These are phyloP conservation scores for Drosophila sp. DNA, from an alignment of 1,140 invertebrate species.

Conservation along the genomic window DNA sequence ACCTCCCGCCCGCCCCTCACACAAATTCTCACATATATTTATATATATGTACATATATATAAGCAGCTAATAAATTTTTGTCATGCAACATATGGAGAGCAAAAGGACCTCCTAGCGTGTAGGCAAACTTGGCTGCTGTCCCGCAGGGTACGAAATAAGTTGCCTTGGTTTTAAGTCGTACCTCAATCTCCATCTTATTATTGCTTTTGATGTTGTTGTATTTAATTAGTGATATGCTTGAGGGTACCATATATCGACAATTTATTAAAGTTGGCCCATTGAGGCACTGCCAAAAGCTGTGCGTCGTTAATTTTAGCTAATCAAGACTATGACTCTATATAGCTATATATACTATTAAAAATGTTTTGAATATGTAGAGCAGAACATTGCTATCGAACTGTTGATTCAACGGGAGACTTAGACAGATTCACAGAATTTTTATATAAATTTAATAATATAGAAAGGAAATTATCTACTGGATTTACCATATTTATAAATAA, in stretches of 20 bases:
- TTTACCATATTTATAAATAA: no score
- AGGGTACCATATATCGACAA: constrained; percentile 21
- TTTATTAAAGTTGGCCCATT: constrained; percentile 38
- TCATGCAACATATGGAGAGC: constrained; percentile 50
- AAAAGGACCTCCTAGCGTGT: constrained; percentile 18
- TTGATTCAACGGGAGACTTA: no score
- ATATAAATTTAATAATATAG: no score
- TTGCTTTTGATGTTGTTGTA: constrained; percentile 25
- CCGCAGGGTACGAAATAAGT: constrained; percentile 28
- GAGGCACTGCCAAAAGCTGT: background rate
- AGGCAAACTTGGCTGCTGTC: constrained; percentile 18
- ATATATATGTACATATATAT: constrained; percentile 30
- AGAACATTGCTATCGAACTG: no score
- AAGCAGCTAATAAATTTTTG: constrained; percentile 73
- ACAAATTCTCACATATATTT: constrained; percentile 9
- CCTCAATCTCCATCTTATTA: constrained; percentile 4
- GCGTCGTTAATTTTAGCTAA: no score
- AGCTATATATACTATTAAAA: no score
- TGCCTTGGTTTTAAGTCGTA: constrained; percentile 23
- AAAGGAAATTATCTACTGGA: no score
- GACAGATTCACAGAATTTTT: no score
- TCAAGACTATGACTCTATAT: background rate
- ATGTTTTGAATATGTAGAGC: no score
- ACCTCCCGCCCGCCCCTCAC: background rate
- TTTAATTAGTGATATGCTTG: constrained; percentile 58